Base-by-base conservation (phyloP, 2,797 vertebrate genomes). In the Diglossa cyanea region DNA sequence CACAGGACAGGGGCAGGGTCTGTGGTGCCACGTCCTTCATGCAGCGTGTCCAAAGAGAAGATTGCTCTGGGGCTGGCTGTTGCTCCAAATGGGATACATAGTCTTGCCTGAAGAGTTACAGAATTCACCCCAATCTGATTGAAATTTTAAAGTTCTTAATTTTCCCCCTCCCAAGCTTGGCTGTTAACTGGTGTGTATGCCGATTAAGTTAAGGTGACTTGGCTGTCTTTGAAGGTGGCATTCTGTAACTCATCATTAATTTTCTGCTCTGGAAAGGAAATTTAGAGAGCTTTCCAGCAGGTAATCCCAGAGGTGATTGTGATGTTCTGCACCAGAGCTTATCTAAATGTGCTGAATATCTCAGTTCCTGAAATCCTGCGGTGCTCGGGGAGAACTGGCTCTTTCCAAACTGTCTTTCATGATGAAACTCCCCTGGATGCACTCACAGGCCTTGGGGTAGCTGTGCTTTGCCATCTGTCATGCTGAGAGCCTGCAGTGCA, bases 191-290 rank as follows among this genome's bases (percentile, higher is more conserved):
- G 45, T 57, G 71, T 86, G 70, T 65, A 58, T 62, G 62, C 86
- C 88, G 90, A 72, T 82, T 31, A 30, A 67, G 81, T 66, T 86
- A 51, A 78, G 73, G 55, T 78, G 90, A 61, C 83, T 70, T 78
- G 71, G 60, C 80, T 86, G 54, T 20, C 66, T 93, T 90, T 94
- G 93, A 84, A 86, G 86, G 75, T 65, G 33, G 57, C 63, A 33
- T 84, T 92, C 62, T 84, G 35, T 95, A 95, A 90, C 74, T 84
- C 11, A 1, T 35, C 58, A 61, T 85, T 92, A 85, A 92, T 88
- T 95, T 86, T 86, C 71, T 95, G 90, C 96, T 92, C 77, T 85
- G 88, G 90, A 45, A 88, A n/a, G 39, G 42, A 53, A 90, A 94
- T 74, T 92, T 50, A 6, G 72, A 12, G 47, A 87, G 77, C 77